phyloP scores from a whole-genome alignment of 2,113 vertebrate genomes.

The Scopus umbretta region DNA sequence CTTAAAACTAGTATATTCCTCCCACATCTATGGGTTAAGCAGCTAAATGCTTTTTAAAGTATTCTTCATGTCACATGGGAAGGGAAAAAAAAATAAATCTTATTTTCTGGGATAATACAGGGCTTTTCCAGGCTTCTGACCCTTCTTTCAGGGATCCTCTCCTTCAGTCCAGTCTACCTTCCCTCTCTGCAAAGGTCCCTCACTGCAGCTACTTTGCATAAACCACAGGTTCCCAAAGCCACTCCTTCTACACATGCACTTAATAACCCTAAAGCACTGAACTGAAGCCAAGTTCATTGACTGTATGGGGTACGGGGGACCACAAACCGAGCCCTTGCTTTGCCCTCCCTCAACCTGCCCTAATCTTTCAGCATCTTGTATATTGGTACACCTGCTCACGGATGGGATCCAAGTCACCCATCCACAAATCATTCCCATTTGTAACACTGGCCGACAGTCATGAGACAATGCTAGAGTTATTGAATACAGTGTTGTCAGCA shows the following conservation, averaged over 20 bases:
- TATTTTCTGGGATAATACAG: not conserved
- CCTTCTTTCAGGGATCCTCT: not conserved
- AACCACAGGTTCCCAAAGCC: not conserved
- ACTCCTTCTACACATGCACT: not conserved
- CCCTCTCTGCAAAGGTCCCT: not conserved
- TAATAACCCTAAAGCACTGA: not conserved
- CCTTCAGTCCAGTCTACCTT: not conserved
- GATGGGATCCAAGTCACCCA: not conserved
- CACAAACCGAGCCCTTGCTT: not conserved
- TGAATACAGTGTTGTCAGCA: not conserved
- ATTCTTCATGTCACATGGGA: not conserved
- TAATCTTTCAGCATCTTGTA: not conserved
- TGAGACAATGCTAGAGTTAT: not conserved
- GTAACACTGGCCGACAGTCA: accelerated
- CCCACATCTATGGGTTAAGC: not conserved
- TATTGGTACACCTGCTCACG: accelerated
- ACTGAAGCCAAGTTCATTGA: not conserved
- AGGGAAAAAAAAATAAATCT: accelerated
- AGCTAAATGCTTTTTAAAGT: not conserved
- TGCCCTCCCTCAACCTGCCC: not conserved
- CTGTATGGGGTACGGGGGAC: not conserved
- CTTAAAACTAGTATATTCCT: not conserved
- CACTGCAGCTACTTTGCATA: not conserved
- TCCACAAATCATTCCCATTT: not conserved
- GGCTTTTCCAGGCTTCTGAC: not conserved